Conservation (phyloP, 2,888 invertebrate species). For the Rambutsinella grinnellia region DNA sequence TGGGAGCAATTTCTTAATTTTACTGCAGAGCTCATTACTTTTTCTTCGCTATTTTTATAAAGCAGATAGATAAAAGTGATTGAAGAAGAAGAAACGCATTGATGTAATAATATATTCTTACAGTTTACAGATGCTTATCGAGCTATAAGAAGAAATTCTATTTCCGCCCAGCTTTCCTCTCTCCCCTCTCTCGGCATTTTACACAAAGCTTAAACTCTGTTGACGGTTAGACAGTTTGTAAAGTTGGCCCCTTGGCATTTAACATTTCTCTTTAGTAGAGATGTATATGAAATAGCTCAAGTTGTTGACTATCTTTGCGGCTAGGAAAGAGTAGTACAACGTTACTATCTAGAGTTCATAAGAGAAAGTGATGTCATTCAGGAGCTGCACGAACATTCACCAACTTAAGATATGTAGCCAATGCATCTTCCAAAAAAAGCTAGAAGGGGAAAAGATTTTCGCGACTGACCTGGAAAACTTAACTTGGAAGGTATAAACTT, state of each 20-base stretch:
- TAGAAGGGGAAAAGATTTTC: not conserved
- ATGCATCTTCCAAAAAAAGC: not conserved
- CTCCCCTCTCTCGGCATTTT: not conserved
- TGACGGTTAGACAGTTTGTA: constrained; percentile 33
- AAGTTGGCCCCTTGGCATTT: constrained; percentile 39
- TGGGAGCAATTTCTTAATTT: constrained; percentile 30
- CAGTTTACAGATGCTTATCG: no score
- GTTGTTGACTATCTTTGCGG: constrained; percentile 2
- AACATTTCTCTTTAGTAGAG: constrained; percentile 1
- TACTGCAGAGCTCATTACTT: constrained; percentile 25
- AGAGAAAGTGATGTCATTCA: no score
- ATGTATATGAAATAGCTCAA: constrained; percentile 6
- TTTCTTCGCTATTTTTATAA: constrained; percentile 5
- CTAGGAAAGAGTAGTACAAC: no score
- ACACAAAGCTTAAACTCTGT: constrained; percentile 1
- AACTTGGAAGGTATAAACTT: constrained; percentile 23
- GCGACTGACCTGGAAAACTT: constrained; percentile 18
- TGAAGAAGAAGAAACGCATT: constrained; percentile 10
- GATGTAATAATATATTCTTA: not conserved
- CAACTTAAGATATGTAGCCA: not conserved
- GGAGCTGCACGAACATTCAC: no score
- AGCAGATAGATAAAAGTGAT: constrained; percentile 26
- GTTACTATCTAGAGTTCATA: not conserved
- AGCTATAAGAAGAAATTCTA: no score
- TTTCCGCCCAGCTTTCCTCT: not conserved